Conservation (phyloP, 2,888 invertebrate species). For the Drosophila pseudotakahashii region DNA sequence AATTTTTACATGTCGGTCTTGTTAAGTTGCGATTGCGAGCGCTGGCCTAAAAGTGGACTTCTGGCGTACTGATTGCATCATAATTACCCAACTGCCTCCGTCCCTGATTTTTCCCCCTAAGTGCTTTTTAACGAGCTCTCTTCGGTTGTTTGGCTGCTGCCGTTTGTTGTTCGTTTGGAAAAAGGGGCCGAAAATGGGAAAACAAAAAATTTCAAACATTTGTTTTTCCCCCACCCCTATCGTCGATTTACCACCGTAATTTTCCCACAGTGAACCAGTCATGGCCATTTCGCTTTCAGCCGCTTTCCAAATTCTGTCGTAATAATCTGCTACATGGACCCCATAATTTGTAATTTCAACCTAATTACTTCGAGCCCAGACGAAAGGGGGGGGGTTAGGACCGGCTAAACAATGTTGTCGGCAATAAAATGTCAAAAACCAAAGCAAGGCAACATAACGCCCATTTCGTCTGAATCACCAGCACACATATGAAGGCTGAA, state of each 20-base stretch:
- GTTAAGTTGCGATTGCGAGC: constrained; percentile 61
- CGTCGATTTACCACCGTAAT: neutral
- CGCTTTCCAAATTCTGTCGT: constrained; percentile 66
- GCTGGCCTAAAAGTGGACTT: constrained; percentile 57
- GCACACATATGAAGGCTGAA: constrained; percentile 5
- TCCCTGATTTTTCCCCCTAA: constrained; percentile 54
- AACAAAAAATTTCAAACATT: constrained; percentile 20
- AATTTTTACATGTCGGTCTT: constrained; percentile 63
- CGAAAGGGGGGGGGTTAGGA: constrained; percentile 5
- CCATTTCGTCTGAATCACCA: constrained; percentile 53
- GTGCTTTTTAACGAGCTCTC: constrained; percentile 78
- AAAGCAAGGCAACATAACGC: constrained; percentile 70
- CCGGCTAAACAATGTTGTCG: constrained; percentile 66
- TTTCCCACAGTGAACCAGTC: constrained; percentile 48
- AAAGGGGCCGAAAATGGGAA: constrained; percentile 25
- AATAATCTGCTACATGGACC: constrained; percentile 79
- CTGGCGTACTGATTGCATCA: constrained; percentile 70
- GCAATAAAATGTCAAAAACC: constrained; percentile 71
- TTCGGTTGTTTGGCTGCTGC: constrained; percentile 30
- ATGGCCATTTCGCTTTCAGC: constrained; percentile 49
- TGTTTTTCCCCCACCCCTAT: constrained; percentile 5
- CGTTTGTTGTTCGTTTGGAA: constrained; percentile 29
- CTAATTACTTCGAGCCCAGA: constrained; percentile 71
- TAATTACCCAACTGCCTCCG: constrained; percentile 63
- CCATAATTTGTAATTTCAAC: constrained; percentile 81